Evolutionary conservation across 2,797 vertebrate species (phyloP).

Genomic region (Buceros bicornis): DNA sequence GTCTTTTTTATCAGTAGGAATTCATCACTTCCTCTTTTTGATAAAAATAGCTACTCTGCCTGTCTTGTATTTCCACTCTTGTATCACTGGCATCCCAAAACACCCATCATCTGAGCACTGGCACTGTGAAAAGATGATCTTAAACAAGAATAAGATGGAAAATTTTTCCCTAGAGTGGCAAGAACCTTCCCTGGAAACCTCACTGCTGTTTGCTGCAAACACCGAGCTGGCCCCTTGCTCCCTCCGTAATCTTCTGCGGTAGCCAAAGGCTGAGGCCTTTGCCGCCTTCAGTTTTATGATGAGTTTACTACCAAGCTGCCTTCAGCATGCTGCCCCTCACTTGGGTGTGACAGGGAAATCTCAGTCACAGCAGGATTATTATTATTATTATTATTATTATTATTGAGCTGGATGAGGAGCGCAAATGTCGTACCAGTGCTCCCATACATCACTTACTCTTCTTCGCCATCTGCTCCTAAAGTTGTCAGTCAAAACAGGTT

Average conservation of each 20-base stretch:
- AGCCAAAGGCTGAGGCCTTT: not conserved
- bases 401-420: not conserved
- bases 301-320: not conserved
- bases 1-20: not conserved
- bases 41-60: not conserved
- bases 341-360: not conserved
- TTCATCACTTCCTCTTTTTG: not conserved
- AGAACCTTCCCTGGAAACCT: not conserved
- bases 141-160: not conserved
- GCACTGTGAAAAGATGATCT: not conserved
- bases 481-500: not conserved
- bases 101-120: not conserved
- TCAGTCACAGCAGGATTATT: not conserved
- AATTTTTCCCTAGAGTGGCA: not conserved
- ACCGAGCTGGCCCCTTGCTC: accelerated
- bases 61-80: not conserved
- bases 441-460: not conserved
- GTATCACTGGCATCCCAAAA: not conserved
- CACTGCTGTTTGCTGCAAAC: not conserved
- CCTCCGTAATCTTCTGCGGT: not conserved
- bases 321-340: not conserved
- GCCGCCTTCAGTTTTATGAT: not conserved
- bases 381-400: not conserved
- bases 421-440: not conserved
- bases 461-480: not conserved